Percentiles rank a stretch among this genome's conserved stretches.
These are phyloP conservation scores for Phallusia fumigata DNA, from an alignment of 23 tunicate species.

Conservation along the genomic window DNA sequence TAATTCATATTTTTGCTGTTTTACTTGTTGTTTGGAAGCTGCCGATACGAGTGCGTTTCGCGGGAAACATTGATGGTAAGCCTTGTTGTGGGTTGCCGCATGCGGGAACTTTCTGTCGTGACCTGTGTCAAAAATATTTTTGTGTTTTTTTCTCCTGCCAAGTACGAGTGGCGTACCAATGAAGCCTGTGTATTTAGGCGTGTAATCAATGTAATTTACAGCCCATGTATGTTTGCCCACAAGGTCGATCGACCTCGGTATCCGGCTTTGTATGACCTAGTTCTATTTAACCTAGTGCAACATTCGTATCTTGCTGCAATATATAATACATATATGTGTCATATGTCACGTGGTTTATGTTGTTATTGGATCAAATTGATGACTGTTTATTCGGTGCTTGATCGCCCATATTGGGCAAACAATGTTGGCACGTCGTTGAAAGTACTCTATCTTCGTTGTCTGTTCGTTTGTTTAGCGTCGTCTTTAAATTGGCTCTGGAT, in stretches of 20 bases:
- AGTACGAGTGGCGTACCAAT: not conserved
- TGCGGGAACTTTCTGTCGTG: not conserved
- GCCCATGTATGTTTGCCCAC: not conserved
- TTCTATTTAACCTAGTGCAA: not conserved
- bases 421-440: not conserved
- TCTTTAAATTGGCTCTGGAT: not conserved
- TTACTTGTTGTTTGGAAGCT: not conserved
- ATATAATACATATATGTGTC: not conserved
- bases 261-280: not conserved
- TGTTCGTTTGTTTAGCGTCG: not conserved
- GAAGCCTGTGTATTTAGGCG: not conserved
- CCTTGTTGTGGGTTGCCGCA: not conserved
- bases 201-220: conserved; percentile 3
- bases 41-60: no score
- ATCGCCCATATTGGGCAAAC: not conserved
- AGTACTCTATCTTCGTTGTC: not conserved
- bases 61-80: no score
- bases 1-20: no score
- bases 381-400: not conserved
- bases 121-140: not conserved
- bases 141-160: not conserved
- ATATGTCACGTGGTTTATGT: not conserved
- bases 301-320: not conserved
- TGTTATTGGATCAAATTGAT: not conserved
- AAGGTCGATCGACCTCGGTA: not conserved